phyloP scores from a whole-genome alignment of 2,113 vertebrate genomes.

The Tupaia tana region DNA sequence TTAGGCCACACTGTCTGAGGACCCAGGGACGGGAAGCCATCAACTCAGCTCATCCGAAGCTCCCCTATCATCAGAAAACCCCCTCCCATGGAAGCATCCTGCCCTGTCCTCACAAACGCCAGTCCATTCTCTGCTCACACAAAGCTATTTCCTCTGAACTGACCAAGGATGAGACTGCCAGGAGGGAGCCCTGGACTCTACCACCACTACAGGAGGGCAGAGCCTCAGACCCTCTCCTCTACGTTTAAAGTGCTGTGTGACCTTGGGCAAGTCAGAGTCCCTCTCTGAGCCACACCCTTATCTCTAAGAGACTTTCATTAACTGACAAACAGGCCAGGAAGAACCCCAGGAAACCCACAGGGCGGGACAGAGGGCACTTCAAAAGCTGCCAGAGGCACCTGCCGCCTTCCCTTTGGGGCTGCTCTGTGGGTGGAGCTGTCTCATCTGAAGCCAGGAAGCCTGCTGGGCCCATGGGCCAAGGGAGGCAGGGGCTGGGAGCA shows the following conservation, averaged over 20 bases:
- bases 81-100: fast-evolving
- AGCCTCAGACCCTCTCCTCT: neutral
- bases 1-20: slow-evolving; percentile 14
- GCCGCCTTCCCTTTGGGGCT: neutral
- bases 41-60: fast-evolving
- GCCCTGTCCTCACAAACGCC: neutral
- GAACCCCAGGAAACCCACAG: neutral
- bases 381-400: fast-evolving
- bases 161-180: fast-evolving
- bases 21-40: neutral
- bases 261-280: neutral
- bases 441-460: neutral
- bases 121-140: neutral
- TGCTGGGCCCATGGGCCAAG: neutral
- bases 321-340: neutral
- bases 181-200: neutral
- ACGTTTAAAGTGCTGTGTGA: neutral
- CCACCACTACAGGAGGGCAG: neutral
- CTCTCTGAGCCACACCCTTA: neutral
- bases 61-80: neutral
- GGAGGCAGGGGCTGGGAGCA: neutral
- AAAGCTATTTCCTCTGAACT: neutral
- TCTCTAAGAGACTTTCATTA: neutral
- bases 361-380: neutral
- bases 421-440: neutral